Percentiles rank a stretch among this genome's conserved stretches.
These are phyloP conservation scores for Cardinalis cardinalis DNA, from an alignment of 2,113 vertebrate species.

Conservation along the genomic window DNA sequence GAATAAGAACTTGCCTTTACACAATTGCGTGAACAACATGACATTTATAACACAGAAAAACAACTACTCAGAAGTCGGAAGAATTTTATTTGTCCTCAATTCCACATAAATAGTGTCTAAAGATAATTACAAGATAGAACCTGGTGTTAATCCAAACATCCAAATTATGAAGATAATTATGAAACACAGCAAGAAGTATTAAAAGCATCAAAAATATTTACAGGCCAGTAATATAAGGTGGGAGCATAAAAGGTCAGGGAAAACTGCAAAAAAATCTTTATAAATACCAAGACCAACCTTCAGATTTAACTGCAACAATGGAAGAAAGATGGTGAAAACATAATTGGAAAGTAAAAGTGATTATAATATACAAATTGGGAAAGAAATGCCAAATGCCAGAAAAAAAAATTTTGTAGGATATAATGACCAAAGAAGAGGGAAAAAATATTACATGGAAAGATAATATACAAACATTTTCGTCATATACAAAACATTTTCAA, in stretches of 20 bases:
- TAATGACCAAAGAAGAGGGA: neutral
- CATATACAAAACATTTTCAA: neutral
- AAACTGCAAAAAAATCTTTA: neutral
- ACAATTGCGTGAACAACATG: neutral
- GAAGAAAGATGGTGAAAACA: neutral
- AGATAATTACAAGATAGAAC: neutral
- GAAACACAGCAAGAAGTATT: neutral
- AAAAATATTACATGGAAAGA: neutral
- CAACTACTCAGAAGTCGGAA: neutral
- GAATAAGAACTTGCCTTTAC: neutral
- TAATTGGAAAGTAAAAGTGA: neutral
- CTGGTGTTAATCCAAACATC: neutral
- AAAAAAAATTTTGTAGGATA: neutral
- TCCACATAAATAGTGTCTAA: neutral
- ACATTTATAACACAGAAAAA: neutral
- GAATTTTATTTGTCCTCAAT: neutral
- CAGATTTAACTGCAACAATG: neutral
- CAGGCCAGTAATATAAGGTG: neutral
- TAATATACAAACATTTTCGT: neutral
- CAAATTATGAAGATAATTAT: neutral
- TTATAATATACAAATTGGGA: neutral
- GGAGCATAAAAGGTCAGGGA: neutral
- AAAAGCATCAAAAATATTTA: neutral
- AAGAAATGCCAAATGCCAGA: neutral
- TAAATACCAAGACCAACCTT: neutral